A percentile compares a stretch with the other conserved stretches of the same genome.
phyloP scores from a whole-genome alignment of 2,888 invertebrate species.

The Microdon myrmicae region DNA sequence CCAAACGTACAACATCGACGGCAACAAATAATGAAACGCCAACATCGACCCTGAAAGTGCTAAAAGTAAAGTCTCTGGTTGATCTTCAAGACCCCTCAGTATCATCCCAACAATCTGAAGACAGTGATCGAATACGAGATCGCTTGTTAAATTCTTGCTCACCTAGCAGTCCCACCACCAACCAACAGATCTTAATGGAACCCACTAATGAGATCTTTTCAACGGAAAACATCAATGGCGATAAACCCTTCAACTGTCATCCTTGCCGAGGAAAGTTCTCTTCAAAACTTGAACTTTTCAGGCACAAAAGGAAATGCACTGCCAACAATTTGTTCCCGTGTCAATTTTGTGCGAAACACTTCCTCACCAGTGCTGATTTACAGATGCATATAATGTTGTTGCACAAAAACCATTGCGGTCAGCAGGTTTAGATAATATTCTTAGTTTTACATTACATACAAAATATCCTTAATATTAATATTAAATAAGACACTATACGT shows the following conservation, averaged over 20 bases:
- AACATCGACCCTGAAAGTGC: background rate
- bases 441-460: too few relatives aligned
- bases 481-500: too few relatives aligned
- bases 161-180: too few relatives aligned
- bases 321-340: slow-evolving; percentile 54
- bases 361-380: slow-evolving; percentile 53
- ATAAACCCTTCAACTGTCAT: slow-evolving; percentile 53
- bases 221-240: slow-evolving; percentile 52
- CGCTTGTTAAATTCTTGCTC: background rate
- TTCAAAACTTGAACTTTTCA: slow-evolving; percentile 53
- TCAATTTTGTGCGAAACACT: slow-evolving; percentile 52
- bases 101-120: slow-evolving; percentile 41
- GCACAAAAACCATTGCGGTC: slow-evolving; percentile 41
- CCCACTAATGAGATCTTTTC: too few relatives aligned
- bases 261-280: slow-evolving; percentile 54
- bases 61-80: slow-evolving; percentile 26
- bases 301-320: slow-evolving; percentile 54
- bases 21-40: slow-evolving; percentile 17
- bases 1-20: slow-evolving; percentile 1
- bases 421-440: too few relatives aligned
- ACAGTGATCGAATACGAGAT: slow-evolving; percentile 11
- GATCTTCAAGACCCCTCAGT: slow-evolving; percentile 43
- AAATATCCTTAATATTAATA: too few relatives aligned
- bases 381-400: slow-evolving; percentile 54
- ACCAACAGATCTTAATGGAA: too few relatives aligned